Percentiles rank a stretch among this genome's conserved stretches.
phyloP scores from a whole-genome alignment of 2,888 invertebrate species.

The Xylota segnis region DNA sequence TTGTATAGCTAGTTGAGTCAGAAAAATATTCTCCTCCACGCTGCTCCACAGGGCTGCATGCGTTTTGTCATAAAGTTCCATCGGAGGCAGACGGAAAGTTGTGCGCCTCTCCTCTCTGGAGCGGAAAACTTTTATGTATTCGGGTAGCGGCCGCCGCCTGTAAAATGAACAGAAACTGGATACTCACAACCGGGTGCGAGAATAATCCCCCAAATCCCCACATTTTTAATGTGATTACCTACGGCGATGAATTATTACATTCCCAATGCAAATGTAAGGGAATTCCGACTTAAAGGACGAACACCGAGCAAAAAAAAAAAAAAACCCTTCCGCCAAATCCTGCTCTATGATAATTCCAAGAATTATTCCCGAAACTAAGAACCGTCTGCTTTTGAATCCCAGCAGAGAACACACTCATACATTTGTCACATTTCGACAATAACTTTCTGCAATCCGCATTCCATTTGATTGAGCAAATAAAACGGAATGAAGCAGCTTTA shows the following conservation, averaged over 20 bases:
- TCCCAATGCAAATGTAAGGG: slow-evolving; percentile 63
- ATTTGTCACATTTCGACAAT: slow-evolving; percentile 71
- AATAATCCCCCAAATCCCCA: slow-evolving; percentile 51
- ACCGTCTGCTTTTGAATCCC: slow-evolving; percentile 33
- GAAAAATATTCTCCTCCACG: neutral
- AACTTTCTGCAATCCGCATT: slow-evolving; percentile 68
- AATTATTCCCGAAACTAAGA: slow-evolving; percentile 50
- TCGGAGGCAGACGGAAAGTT: slow-evolving; percentile 9
- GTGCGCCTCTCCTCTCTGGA: too few species aligned
- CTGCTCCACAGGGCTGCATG: neutral
- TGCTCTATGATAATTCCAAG: slow-evolving; percentile 59
- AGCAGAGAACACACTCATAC: slow-evolving; percentile 23
- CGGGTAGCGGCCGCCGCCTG: neutral
- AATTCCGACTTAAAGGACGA: slow-evolving; percentile 24
- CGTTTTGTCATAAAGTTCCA: neutral
- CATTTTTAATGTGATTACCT: slow-evolving; percentile 72
- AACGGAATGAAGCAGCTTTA: slow-evolving; percentile 13
- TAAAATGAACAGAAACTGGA: neutral
- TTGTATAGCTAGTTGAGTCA: neutral
- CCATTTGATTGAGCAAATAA: slow-evolving; percentile 72
- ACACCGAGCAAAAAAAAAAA: too few species aligned
- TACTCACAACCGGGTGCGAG: neutral
- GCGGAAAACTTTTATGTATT: slow-evolving; percentile 29
- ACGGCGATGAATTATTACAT: slow-evolving; percentile 70
- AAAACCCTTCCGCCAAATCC: slow-evolving; percentile 34